Evolutionary conservation across 2,888 invertebrate genomes (phyloP).

Genomic region (Steinernema hermaphroditum): DNA sequence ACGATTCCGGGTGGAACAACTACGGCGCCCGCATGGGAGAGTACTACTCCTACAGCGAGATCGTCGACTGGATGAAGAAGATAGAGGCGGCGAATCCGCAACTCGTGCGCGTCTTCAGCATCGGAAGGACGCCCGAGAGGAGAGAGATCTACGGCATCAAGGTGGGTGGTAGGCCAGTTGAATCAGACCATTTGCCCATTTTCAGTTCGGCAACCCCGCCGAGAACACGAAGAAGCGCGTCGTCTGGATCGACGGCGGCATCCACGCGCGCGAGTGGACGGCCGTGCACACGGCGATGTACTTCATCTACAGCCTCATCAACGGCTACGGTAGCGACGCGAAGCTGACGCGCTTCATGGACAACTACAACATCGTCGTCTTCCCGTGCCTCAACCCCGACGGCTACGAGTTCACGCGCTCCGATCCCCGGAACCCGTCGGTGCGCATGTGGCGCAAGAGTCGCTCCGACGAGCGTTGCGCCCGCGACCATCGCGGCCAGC

Average conservation of each 20-base stretch:
- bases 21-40: constrained; percentile 58
- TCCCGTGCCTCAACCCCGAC: constrained; percentile 63
- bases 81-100: constrained; percentile 53
- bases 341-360: constrained; percentile 50
- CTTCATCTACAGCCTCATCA: constrained; percentile 57
- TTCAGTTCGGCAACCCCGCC: constrained; percentile 56
- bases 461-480: constrained; percentile 54
- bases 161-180: constrained; percentile 38
- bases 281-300: constrained; percentile 62
- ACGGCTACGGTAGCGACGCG: constrained; percentile 44
- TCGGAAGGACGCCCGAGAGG: constrained; percentile 60
- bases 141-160: constrained; percentile 58
- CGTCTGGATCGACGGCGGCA: constrained; percentile 61
- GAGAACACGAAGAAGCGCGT: constrained; percentile 50
- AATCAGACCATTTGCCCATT: background rate
- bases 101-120: constrained; percentile 51
- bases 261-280: constrained; percentile 55
- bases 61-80: constrained; percentile 53
- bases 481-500: constrained; percentile 46
- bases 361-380: constrained; percentile 57
- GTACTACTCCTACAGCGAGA: constrained; percentile 56
- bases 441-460: constrained; percentile 63
- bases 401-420: constrained; percentile 63
- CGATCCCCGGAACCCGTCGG: constrained; percentile 59
- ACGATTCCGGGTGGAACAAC: constrained; percentile 34